Base-by-base conservation (phyloP, 1,140 invertebrate species). In the Macrobrachium rosenbergii region DNA sequence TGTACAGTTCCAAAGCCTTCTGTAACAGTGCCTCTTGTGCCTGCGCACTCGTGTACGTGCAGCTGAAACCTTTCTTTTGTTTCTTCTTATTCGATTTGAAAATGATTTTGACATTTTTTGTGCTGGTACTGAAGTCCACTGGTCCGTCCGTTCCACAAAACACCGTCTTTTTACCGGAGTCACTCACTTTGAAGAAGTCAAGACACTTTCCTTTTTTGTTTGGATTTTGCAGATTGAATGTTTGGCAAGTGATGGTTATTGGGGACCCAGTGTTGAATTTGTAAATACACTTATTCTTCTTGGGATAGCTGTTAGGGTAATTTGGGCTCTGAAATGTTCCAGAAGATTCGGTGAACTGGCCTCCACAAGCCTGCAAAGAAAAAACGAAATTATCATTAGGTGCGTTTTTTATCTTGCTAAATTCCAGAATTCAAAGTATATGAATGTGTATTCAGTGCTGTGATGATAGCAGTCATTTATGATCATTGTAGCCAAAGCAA, bases 281-380 rank as follows among this genome's bases (percentile, higher is more conserved):
- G 67, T 72, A 72, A 37, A 21, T 72, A 37, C 67, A 72, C n/a
- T 72, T 37, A 16, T 72, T 72, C 21, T 72, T 72, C 21, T 72
- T 72, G 17, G 67, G 67, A 72, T 72, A 72, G 6, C n/a, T 21
- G 19, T 37, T 72, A 21, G 67, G 67, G 67, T 72, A 72, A 16
- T 72, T 21, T 5, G 67, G 67, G 67, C 67, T 72, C 8, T 28
- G 21, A n/a, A 72, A 72, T 21, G 67, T 37, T 21, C 67, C 67
- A 37, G 67, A 72, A 37, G 67, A 37, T 37, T 37, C 67, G 17
- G 21, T 10, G 67, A 28, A 72, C 21, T 72, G 12, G n/a, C 67
- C 67, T 21, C 67, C 67, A 72, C 67, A 72, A 21, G 67, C 37
- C 67, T 72, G 67, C 67, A 37, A 16, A 72, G 67, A 37, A 72